A percentile compares a stretch with the other conserved stretches of the same genome.
Conservation (phyloP, 2,888 invertebrate species). For the Norana najaformis region DNA sequence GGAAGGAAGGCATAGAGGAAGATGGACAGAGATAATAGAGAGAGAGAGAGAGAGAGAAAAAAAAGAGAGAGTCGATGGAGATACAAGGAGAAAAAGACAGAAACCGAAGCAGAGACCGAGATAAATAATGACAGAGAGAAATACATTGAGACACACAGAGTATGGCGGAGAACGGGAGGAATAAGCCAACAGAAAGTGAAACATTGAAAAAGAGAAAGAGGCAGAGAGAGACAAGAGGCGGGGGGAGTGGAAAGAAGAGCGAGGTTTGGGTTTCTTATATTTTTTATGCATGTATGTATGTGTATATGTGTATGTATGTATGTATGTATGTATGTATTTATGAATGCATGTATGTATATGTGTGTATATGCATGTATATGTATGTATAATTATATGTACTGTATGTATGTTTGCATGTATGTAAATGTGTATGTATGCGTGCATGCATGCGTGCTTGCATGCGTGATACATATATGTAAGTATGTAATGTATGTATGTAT, state of each 20-base stretch:
- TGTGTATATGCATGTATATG: too few relatives aligned
- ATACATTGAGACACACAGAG: slow-evolving; percentile 1
- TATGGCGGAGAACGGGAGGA: too few relatives aligned
- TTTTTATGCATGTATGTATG: neutral
- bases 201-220: neutral
- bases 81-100: neutral
- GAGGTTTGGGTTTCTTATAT: too few relatives aligned
- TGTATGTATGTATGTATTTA: too few relatives aligned
- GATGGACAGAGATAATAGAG: neutral
- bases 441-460: neutral
- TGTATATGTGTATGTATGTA: too few relatives aligned
- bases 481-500: neutral
- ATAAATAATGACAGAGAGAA: neutral
- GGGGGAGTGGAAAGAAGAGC: too few relatives aligned
- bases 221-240: neutral
- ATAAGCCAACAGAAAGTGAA: too few relatives aligned
- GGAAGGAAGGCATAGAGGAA: too few relatives aligned
- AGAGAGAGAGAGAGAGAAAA: neutral
- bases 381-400: too few relatives aligned
- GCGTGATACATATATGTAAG: neutral
- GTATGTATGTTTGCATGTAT: neutral
- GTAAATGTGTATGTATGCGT: neutral
- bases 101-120: neutral
- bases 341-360: too few relatives aligned
- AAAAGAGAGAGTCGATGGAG: too few relatives aligned